Evolutionary conservation across 1,140 invertebrate species (phyloP), one percentile per base, ranked within the genome.

Genomic region (Agrilus planipennis): DNA sequence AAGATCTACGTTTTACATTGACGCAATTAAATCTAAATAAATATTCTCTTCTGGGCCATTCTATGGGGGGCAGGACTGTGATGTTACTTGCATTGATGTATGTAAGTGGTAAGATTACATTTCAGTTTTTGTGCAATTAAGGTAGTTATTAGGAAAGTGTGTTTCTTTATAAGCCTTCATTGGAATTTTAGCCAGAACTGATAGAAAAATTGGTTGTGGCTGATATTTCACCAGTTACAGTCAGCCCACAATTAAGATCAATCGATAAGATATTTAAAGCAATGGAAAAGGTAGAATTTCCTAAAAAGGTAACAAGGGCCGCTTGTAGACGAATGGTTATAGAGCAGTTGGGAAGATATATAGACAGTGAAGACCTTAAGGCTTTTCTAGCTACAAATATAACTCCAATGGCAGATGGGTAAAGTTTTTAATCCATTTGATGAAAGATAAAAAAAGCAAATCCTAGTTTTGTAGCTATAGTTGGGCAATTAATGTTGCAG

Each of bases 41-140:
- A 61, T 71, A 76, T 12, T 65, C 75, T 42, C 50, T 92, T 4
- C 61, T 95, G 44, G 90, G 90, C 0, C 89, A 95, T 54, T 89
- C 87, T 42, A 91, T 94, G 84, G 90, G 90, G 12, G 91, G 89
- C 11, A 76, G 85, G 39, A 68, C 80, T 2, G 77, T 79, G 30
- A 93, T 94, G 88, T 69, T 70, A 18, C 67, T 82, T 18, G 79
- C 88, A 23, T 60, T 92, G 11, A 69, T 63, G 51, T 69, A 55
- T 43, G 53, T 56, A 53, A 21, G 69, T 89, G 3, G 15, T 68
- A 25, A 4, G 23, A 2, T 15, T 18, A 34, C 4, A 20, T 16
- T 17, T 35, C 7, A 11, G 9, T 9, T 11, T 31, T 7, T 7
- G 12, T 31, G 7, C 15, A 31, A 31, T 14, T 4, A 15, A 31